Evolutionary conservation across 2,113 vertebrate genomes (phyloP), one percentile per base, ranked within the genome.

Genomic region (Numenius arquata): DNA sequence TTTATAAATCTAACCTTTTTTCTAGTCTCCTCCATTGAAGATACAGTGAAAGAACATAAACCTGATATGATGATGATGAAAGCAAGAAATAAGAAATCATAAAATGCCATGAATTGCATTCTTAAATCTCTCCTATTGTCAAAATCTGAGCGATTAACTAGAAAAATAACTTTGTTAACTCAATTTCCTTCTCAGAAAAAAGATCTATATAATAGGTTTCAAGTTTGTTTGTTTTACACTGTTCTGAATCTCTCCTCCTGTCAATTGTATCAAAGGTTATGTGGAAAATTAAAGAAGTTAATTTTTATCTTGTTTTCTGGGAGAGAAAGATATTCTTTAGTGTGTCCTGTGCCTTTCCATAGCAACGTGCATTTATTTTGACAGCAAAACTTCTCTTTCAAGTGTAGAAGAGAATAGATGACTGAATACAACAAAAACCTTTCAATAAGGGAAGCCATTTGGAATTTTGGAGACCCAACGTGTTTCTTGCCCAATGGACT

Each of bases 401-500:
- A 84, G 67, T 43, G 6, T 32, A 77, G 72, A 81, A 79, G 43
- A 38, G 40, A 89, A 70, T 38, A 63, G n/a, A 93, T 71, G 48
- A 96, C 76, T 52, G 72, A 95, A 89, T 47, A 50, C 13, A 85
- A 77, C 66, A 77, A 92, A 95, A 96, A 53, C 22, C 43, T 96
- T 91, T 76, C 77, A 90, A 16, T 94, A 82, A 90, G 58, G 43
- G 75, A 95, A 86, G 59, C 72, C 77, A 92, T 95, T 96, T 93
- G 91, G 88, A 97, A 88, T 95, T 95, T 52, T 95, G 78, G 70
- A 93, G 93, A 87, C 67, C 75, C 75, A 41, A 94, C 95, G 77
- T 75, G 20, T 52, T 97, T 92, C 94, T 79, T 91, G 85, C 97
- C 95, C 97, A 89, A 74, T 96, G 96, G 97, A 95, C 47, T 97